Percentiles rank a stretch among this genome's conserved stretches.
phyloP scores from a whole-genome alignment of 2,797 vertebrate genomes.

The Urophycis tenuis region DNA sequence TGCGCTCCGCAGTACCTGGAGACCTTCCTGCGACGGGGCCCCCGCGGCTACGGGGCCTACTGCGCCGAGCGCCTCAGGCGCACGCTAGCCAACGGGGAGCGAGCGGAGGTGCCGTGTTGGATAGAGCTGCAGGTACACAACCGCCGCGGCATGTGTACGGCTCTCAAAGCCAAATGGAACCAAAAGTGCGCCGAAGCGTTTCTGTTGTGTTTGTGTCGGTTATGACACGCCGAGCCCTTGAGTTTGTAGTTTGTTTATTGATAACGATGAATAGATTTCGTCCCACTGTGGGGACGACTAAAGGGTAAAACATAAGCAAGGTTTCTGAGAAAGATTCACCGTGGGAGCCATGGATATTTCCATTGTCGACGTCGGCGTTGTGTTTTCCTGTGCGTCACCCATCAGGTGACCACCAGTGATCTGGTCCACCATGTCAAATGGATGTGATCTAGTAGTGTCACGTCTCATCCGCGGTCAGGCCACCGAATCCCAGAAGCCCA shows the following conservation, averaged over 20 bases:
- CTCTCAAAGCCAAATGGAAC: too few species aligned
- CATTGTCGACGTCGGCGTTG: not conserved
- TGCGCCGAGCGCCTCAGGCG: conserved; percentile 78
- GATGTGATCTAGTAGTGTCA: not conserved
- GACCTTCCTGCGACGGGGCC: conserved; percentile 76
- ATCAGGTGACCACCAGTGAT: not conserved
- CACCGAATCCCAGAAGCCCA: conserved; percentile 75
- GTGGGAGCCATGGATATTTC: too few species aligned
- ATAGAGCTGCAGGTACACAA: conserved; percentile 82
- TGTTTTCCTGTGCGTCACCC: not conserved
- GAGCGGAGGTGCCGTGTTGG: conserved; percentile 83
- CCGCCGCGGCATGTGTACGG: too few species aligned
- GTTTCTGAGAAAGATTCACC: not conserved
- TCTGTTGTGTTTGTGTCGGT: too few species aligned
- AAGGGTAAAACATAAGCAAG: not conserved
- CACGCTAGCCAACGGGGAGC: conserved; percentile 75
- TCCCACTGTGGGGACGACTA: too few species aligned
- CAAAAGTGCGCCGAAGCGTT: too few species aligned
- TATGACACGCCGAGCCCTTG: too few species aligned
- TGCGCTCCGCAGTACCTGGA: conserved; percentile 73
- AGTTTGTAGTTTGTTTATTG: too few species aligned
- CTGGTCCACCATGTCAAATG: not conserved
- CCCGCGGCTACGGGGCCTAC: conserved; percentile 68
- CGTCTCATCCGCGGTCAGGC: conserved; percentile 63
- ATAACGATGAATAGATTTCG: too few species aligned